Conservation (phyloP, 2,113 vertebrate species). For the Dromas ardeola region DNA sequence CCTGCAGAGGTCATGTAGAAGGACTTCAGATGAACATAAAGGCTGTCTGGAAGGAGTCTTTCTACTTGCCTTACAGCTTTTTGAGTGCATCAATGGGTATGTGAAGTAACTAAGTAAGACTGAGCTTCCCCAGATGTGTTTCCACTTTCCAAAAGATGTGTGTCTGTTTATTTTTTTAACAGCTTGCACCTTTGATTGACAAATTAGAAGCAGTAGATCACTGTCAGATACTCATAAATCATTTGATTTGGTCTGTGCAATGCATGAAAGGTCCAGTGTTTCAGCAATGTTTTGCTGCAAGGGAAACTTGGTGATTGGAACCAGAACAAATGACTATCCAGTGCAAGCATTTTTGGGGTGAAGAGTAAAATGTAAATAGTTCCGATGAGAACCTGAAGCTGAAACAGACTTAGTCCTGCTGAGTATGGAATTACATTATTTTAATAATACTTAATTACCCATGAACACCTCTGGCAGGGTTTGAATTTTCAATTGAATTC, state of each 20-base stretch:
- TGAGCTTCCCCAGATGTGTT: neutral
- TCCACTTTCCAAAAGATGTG: neutral
- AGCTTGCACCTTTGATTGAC: neutral
- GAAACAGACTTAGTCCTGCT: neutral
- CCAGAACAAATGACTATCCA: neutral
- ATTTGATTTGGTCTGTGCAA: neutral
- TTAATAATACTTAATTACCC: neutral
- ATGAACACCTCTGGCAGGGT: neutral
- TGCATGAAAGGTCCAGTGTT: neutral
- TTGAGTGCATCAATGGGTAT: fast-evolving
- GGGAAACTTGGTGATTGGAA: neutral
- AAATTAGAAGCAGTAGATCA: neutral
- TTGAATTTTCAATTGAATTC: neutral
- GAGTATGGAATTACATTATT: neutral
- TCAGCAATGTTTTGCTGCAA: neutral
- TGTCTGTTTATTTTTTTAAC: neutral
- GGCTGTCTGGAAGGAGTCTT: neutral
- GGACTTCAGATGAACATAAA: neutral
- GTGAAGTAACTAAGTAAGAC: neutral
- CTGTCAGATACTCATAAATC: neutral
- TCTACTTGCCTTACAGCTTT: neutral
- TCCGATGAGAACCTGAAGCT: neutral
- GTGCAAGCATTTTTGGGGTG: neutral
- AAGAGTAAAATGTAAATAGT: neutral
- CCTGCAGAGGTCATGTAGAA: neutral